Evolutionary conservation across 2,888 invertebrate species (phyloP).

Genomic region (Dynastes hyllus): DNA sequence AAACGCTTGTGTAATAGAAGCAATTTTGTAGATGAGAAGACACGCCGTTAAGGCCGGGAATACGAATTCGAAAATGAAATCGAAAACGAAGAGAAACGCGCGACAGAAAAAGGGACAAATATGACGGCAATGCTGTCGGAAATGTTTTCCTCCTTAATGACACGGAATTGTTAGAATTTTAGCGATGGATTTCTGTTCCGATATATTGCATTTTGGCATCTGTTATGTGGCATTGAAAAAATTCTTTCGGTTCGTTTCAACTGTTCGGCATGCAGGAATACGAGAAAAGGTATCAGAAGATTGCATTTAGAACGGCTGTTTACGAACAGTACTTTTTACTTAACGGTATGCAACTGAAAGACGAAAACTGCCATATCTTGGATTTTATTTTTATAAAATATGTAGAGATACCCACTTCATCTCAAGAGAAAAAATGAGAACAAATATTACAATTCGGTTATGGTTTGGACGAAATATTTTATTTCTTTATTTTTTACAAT

Average conservation of each 20-base stretch:
- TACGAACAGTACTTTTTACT: no score
- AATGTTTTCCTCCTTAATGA: conserved; percentile 16
- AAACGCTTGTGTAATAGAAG: conserved; percentile 1
- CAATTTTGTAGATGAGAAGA: background rate
- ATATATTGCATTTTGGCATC: background rate
- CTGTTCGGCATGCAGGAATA: no score
- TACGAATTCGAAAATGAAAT: background rate
- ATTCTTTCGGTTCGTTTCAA: background rate
- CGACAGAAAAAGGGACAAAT: background rate
- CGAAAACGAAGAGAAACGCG: background rate
- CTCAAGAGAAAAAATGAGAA: no score
- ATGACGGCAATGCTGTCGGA: conserved; percentile 26
- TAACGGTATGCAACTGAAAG: no score
- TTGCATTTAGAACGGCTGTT: no score
- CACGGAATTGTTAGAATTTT: background rate
- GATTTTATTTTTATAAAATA: no score
- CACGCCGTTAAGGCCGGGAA: background rate
- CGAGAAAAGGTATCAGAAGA: no score
- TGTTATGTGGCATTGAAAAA: background rate
- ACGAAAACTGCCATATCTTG: no score
- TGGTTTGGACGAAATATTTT: no score
- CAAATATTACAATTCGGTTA: no score
- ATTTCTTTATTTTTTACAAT: no score
- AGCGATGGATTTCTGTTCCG: conserved; percentile 21
- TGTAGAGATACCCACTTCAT: no score